Conservation (phyloP, 1,140 invertebrate species). For the Papilio helenus region DNA sequence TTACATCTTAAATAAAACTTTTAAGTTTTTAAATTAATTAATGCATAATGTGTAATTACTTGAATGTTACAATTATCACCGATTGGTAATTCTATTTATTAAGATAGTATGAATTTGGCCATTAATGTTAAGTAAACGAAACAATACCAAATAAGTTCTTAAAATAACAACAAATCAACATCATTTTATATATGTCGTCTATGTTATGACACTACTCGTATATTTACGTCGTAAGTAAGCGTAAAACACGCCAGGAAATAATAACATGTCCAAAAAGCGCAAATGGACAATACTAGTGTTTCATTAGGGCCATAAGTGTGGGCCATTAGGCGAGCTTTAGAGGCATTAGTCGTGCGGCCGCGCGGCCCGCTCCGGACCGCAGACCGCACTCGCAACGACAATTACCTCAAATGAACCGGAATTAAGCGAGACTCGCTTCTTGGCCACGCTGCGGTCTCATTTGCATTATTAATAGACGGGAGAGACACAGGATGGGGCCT, state of each 20-base stretch:
- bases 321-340: slow-evolving; percentile 46
- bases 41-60: neutral
- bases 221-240: neutral
- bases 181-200: neutral
- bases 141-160: neutral
- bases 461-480: slow-evolving; percentile 81
- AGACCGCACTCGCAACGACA: slow-evolving; percentile 77
- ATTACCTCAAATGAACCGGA: slow-evolving; percentile 83
- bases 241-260: neutral
- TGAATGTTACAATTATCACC: neutral
- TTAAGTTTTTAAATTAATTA: neutral
- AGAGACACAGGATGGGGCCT: slow-evolving; percentile 40
- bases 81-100: neutral
- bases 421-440: slow-evolving; percentile 81
- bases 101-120: neutral
- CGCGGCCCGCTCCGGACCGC: slow-evolving; percentile 54
- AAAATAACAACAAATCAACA: neutral
- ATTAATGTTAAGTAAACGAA: neutral
- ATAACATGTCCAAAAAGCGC: neutral
- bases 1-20: neutral
- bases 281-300: slow-evolving; percentile 18
- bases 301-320: slow-evolving; percentile 27
- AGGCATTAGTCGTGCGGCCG: slow-evolving; percentile 54
- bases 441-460: slow-evolving; percentile 81
- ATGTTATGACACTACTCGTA: neutral